Evolutionary conservation across 2,797 vertebrate species (phyloP).

Genomic region (Gorsachius magnificus): DNA sequence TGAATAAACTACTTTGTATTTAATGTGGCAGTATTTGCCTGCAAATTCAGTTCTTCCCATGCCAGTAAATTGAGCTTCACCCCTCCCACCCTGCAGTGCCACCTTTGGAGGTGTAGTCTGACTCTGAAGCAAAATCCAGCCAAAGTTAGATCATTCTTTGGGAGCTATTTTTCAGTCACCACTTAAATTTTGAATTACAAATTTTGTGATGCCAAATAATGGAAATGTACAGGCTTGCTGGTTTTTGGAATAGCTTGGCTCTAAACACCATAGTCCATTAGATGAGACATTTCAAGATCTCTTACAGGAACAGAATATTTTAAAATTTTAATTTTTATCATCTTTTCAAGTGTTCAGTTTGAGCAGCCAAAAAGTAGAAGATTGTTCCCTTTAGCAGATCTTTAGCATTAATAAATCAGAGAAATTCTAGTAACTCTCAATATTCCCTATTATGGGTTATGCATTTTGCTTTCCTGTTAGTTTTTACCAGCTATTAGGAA

Average conservation of each 20-base stretch:
- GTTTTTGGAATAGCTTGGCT: not conserved
- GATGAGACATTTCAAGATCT: not conserved
- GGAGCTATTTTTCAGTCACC: not conserved
- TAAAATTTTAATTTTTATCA: not conserved
- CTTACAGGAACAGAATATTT: not conserved
- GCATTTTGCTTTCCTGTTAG: not conserved
- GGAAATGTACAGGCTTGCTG: not conserved
- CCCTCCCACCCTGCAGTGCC: not conserved
- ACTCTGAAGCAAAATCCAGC: not conserved
- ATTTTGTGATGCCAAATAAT: not conserved
- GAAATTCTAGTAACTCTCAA: not conserved
- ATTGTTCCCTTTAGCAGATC: not conserved
- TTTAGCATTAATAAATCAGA: not conserved
- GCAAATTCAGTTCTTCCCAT: not conserved
- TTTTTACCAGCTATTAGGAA: not conserved
- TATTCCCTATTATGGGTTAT: not conserved
- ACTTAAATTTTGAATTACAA: slow-evolving; percentile 13
- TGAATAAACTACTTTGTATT: not conserved
- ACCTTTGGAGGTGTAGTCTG: not conserved
- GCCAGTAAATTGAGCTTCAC: not conserved
- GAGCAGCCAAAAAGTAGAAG: not conserved
- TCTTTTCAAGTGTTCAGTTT: not conserved
- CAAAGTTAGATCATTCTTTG: not conserved
- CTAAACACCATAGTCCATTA: not conserved
- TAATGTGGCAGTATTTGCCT: not conserved